Conservation (phyloP, 2,888 invertebrate species). For the Sphaerophoria taeniata region DNA sequence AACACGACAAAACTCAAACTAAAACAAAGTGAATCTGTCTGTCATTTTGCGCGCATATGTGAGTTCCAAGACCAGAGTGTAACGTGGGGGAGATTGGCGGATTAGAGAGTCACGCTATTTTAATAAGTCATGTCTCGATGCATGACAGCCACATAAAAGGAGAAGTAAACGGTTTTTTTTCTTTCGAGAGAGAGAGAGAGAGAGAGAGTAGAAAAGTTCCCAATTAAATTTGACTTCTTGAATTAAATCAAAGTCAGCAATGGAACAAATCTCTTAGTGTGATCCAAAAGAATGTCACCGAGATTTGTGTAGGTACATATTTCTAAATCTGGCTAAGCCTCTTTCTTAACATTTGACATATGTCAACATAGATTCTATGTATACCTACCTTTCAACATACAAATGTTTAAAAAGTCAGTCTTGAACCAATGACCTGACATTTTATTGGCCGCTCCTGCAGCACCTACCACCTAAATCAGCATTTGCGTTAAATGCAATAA, state of each 20-base stretch:
- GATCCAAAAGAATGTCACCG: not conserved
- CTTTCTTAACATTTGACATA: not conserved
- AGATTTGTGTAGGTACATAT: not conserved
- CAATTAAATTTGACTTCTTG: conserved; percentile 48
- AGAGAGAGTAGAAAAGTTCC: conserved; percentile 6
- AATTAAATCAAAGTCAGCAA: conserved; percentile 10
- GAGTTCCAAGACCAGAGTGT: conserved; percentile 59
- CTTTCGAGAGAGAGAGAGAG: not conserved
- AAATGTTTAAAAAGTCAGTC: not conserved
- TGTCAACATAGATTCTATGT: not conserved
- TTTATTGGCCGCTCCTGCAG: conserved; percentile 35
- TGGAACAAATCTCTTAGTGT: not conserved
- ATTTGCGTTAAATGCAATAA: conserved; percentile 32
- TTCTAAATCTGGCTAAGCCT: too few relatives aligned
- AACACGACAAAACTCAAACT: conserved; percentile 32
- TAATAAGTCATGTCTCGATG: conserved; percentile 72
- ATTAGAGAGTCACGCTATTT: conserved; percentile 73
- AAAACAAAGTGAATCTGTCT: conserved; percentile 25
- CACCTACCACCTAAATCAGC: not conserved
- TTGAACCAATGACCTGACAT: conserved; percentile 57
- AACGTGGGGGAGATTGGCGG: conserved; percentile 68
- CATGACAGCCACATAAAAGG: conserved; percentile 57
- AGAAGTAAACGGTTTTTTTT: conserved; percentile 46
- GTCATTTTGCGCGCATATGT: conserved; percentile 59
- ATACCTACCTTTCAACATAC: not conserved